Evolutionary conservation across 53 echinoderm and acorn worm genomes (phyloP), one percentile per base, ranked within the genome.

Genomic region (Holothuria scabra): DNA sequence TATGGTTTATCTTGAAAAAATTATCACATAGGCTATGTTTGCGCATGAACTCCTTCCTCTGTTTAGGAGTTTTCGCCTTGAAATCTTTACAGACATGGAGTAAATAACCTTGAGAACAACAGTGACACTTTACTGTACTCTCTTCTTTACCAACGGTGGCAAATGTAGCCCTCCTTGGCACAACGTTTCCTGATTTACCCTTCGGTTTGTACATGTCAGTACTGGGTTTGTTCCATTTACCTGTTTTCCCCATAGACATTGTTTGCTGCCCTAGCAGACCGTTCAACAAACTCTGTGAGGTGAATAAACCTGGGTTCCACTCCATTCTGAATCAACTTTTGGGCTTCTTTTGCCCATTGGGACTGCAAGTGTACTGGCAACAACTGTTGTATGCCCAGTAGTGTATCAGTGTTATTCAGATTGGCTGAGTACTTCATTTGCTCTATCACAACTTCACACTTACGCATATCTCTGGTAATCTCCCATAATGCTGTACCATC

Each of bases 221-320:
- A 44, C 44, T 44, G 10, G 44, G 44, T 44, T 48, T 48, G 12
- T 28, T 57, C 30, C 11, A 59, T n/a, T 52, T 76, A 18, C 84
- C 84, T 11, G 34, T 84, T 84, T 48, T 84, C 29, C 10, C 84
- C 84, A 66, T 60, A 84, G 56, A 84, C 76, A 44, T 84, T 88
- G 63, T 63, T 84, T 52, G 89, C 84, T 4, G 65, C 66, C 41
- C 57, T 46, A 2, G 89, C 65, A 23, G 16, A 20, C 25, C 75
- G 56, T 46, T 84, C 89, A 22, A 88, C 10, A 44, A 84, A 88
- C 23, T 70, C 75, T n/a, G 83, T 82, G 72, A 88, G 83, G 69
- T 84, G 52, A 52, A n/a, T 21, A 60, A 81, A 81, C 30, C 58
- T 59, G 60, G 81, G 62, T 81, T 81, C 81, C 31, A 60, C 38